Conservation (phyloP, 2,888 invertebrate genomes). For the Copidosoma aretas region DNA sequence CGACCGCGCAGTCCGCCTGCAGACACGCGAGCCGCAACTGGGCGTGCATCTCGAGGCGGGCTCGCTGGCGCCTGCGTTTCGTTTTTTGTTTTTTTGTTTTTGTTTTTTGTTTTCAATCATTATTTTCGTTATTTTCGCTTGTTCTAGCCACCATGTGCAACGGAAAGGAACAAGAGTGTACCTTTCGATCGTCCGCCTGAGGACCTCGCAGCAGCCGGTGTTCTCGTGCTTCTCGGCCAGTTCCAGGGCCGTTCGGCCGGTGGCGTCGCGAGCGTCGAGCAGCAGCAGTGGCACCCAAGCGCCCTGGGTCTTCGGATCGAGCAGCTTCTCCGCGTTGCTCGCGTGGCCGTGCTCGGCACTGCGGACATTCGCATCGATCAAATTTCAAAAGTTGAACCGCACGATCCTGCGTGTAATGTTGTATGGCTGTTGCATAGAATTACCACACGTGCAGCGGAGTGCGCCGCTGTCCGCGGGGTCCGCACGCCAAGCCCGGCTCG, state of each 20-base stretch:
- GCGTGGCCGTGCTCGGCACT: conserved; percentile 77
- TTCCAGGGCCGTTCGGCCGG: conserved; percentile 76
- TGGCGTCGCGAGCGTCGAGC: conserved; percentile 67
- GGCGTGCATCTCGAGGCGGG: conserved; percentile 76
- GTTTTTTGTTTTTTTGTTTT: too few relatives aligned
- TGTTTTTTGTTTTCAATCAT: too few relatives aligned
- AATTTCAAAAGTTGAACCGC: too few relatives aligned
- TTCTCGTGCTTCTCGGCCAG: conserved; percentile 76
- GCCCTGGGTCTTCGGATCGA: conserved; percentile 60
- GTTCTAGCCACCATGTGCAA: too few relatives aligned
- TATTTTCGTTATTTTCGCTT: too few relatives aligned
- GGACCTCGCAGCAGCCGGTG: conserved; percentile 68
- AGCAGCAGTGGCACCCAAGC: conserved; percentile 58
- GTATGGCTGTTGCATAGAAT: too few relatives aligned
- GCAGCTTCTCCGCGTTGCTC: conserved; percentile 72
- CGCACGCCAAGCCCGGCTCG: conserved; percentile 73
- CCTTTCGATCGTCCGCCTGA: conserved; percentile 73
- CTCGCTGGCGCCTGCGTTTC: conserved; percentile 46
- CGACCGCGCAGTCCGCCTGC: conserved; percentile 74
- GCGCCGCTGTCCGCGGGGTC: conserved; percentile 73
- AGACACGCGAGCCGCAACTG: conserved; percentile 79
- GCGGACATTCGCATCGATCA: too few relatives aligned
- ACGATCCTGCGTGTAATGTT: too few relatives aligned
- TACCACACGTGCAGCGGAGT: conserved; percentile 79
- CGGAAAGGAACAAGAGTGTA: neutral